Evolutionary conservation across 1,140 invertebrate species (phyloP).

Genomic region (Diprion similis): DNA sequence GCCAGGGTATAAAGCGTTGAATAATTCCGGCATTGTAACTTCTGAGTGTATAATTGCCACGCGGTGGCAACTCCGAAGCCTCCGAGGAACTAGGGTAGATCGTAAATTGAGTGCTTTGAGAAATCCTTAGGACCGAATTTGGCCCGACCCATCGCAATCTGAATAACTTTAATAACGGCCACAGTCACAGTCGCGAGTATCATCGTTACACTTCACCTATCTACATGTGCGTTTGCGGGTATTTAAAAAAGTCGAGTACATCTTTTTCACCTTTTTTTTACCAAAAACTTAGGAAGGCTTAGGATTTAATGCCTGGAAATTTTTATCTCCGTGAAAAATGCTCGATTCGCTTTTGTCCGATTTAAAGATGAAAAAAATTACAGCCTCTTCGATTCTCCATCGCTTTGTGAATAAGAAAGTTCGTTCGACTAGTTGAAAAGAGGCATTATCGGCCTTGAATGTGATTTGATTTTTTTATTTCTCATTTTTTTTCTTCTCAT

Average conservation of each 20-base stretch:
- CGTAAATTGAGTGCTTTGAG: not conserved
- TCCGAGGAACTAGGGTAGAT: not conserved
- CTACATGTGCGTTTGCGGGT: not conserved
- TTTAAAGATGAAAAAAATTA: too few species aligned
- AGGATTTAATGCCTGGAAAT: too few species aligned
- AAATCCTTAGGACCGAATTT: not conserved
- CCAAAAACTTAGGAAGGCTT: too few species aligned
- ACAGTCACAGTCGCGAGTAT: not conserved
- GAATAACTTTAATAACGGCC: constrained; percentile 2
- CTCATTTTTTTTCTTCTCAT: too few species aligned
- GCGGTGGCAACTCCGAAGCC: not conserved
- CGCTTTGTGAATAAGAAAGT: too few species aligned
- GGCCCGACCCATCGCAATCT: not conserved
- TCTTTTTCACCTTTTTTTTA: not conserved
- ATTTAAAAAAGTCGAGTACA: not conserved
- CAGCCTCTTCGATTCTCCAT: too few species aligned
- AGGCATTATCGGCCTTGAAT: too few species aligned
- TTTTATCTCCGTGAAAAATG: too few species aligned
- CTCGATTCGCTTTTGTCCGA: too few species aligned
- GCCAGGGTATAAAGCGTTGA: constrained; percentile 36
- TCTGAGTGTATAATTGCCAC: constrained; percentile 19
- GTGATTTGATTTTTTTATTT: too few species aligned
- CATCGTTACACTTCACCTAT: too few species aligned
- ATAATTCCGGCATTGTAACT: constrained; percentile 37
- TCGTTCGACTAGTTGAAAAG: too few species aligned